A percentile compares a stretch with the other conserved stretches of the same genome.
These are phyloP conservation scores for Paradoxurus hermaphroditus DNA, from an alignment of 2,113 vertebrate genomes.

Conservation along the genomic window DNA sequence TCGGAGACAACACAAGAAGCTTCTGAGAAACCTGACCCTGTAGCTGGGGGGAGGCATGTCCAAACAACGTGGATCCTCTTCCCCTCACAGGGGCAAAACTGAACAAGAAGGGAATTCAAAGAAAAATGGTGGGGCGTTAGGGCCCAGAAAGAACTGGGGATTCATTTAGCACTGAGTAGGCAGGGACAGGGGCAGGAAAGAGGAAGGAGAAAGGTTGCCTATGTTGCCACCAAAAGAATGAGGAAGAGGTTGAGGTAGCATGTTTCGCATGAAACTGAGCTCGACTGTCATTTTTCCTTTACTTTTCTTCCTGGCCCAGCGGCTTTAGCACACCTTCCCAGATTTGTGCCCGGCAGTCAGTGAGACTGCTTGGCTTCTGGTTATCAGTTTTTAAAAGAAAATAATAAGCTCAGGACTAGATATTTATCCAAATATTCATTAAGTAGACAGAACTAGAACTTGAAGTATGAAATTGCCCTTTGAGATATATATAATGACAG, in stretches of 20 bases:
- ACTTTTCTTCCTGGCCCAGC: neutral
- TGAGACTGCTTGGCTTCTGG: neutral
- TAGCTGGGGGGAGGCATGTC: rapidly evolving
- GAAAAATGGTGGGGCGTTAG: neutral
- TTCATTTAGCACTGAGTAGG: neutral
- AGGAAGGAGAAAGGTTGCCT: neutral
- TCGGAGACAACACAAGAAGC: neutral
- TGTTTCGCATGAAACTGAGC: neutral
- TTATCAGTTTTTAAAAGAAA: neutral
- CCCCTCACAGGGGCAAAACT: neutral
- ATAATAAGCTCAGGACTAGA: neutral
- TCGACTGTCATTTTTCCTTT: neutral
- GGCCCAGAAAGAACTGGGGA: neutral
- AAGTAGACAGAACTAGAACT: neutral
- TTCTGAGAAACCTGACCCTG: neutral
- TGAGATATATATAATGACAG: neutral
- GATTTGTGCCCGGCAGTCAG: no score
- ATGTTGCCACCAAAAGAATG: neutral
- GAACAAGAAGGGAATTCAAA: neutral
- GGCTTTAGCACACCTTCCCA: no score
- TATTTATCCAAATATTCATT: neutral
- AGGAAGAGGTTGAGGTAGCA: neutral
- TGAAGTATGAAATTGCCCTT: neutral
- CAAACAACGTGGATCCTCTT: neutral
- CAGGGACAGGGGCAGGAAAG: neutral